Base-by-base conservation (phyloP, 2,113 vertebrate species). In the Clarias batrachus region DNA sequence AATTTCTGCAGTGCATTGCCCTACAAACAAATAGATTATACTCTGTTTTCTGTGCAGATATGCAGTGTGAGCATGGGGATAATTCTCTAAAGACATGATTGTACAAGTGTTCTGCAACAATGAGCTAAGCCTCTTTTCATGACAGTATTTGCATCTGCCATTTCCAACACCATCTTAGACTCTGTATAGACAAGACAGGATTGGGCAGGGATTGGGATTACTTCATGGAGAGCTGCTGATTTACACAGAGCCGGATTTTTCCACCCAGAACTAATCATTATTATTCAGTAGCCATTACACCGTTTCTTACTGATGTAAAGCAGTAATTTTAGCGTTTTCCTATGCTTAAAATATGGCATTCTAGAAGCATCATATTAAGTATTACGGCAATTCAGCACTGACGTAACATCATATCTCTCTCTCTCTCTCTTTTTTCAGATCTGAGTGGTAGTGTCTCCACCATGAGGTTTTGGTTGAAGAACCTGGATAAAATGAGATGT, bases 401-500 rank as follows among this genome's bases (percentile, higher is more conserved):
- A 86, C 54, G 57, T 33, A 25, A 4, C 25, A 19, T 79, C 77
- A 7, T 66, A 66, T 81, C 70, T 66, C 1, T 90, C 56, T 86
- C 33, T 37, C 41, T 93, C 70, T 86, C 33, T 37, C 33, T 37
- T 93, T 70, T 86, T 83, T 83, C 91, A 95, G 95, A 88, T 90
- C 78, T 87, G 81, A 87, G 88, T 16, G 63, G 87, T 86, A 91
- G 90, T 62, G 85, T 88, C 91, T 91, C 81, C 93, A 93, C 77
- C 91, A 94, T 96, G 89, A 97, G 96, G 92, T 90, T 95, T 88
- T 88, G 93, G 92, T 95, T 95, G 95, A 97, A 97, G 94, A 95
- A 95, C 89, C 92, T 97, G 92, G 96, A 99, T 96, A 99, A 98
- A 95, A 99, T 99, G 98, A 96, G 98, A 96, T 99, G 97, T 94